These are phyloP conservation scores for Aphidius ervi DNA, from an alignment of 1,140 invertebrate species.

Conservation along the genomic window DNA sequence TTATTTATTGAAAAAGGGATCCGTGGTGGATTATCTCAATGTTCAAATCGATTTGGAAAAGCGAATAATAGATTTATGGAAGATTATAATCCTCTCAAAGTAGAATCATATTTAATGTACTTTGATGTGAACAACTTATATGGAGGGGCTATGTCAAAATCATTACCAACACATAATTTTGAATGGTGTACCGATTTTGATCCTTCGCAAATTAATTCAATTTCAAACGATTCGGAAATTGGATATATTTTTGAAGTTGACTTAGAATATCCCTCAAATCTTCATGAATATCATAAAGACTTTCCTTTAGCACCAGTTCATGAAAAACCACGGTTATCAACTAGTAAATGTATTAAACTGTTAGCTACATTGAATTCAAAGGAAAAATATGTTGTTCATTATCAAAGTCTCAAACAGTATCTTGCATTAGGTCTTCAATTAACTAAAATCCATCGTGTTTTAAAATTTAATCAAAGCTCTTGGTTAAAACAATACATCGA, in stretches of 20 bases:
- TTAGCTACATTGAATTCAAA: slow-evolving; percentile 46
- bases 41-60: slow-evolving; percentile 35
- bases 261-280: slow-evolving; percentile 27
- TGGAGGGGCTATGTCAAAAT: slow-evolving; percentile 29
- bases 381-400: slow-evolving; percentile 47
- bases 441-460: slow-evolving; percentile 23
- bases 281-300: slow-evolving; percentile 55
- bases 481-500: slow-evolving; percentile 33
- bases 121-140: slow-evolving; percentile 41
- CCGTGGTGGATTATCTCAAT: too few relatives aligned
- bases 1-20: slow-evolving; percentile 30
- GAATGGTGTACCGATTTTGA: slow-evolving; percentile 25
- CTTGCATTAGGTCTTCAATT: slow-evolving; percentile 24
- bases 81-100: slow-evolving; percentile 25
- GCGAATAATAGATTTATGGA: slow-evolving; percentile 33
- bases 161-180: slow-evolving; percentile 29
- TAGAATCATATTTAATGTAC: slow-evolving; percentile 28
- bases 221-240: slow-evolving; percentile 36
- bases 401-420: too few relatives aligned
- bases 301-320: slow-evolving; percentile 51
- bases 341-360: too few relatives aligned
- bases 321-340: slow-evolving; percentile 25
- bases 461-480: slow-evolving; percentile 23
- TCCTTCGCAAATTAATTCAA: slow-evolving; percentile 23
- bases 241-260: slow-evolving; percentile 54